phyloP scores from a whole-genome alignment of 1,140 invertebrate species.

The Alviniconcha marisindica region DNA sequence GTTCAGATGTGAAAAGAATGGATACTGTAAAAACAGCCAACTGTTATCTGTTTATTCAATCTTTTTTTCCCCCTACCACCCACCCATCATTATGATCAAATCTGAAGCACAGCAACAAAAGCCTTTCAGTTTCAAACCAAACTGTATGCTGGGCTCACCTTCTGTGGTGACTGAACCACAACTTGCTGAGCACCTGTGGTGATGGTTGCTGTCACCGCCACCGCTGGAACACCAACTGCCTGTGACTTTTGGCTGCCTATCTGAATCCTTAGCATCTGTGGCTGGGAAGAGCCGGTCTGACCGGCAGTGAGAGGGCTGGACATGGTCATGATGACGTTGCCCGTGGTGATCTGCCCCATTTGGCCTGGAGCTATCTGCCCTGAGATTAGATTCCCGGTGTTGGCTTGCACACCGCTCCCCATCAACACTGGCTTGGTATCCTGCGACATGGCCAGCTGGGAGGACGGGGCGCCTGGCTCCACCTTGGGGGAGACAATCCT shows the following conservation, averaged over 20 bases:
- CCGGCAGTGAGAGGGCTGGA: not conserved
- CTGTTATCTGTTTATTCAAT: too few relatives aligned
- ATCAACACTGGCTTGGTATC: slow-evolving; percentile 18
- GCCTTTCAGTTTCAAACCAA: too few relatives aligned
- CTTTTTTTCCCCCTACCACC: too few relatives aligned
- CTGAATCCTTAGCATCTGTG: slow-evolving; percentile 6
- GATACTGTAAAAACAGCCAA: too few relatives aligned
- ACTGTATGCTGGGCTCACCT: too few relatives aligned
- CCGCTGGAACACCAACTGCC: not conserved
- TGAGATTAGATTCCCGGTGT: too few relatives aligned
- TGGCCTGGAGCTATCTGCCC: not conserved
- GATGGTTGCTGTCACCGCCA: not conserved
- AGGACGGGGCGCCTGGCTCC: not conserved
- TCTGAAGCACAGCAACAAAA: too few relatives aligned
- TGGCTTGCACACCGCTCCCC: not conserved
- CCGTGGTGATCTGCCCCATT: not conserved
- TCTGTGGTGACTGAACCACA: not conserved
- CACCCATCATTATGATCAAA: too few relatives aligned
- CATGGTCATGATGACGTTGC: slow-evolving; percentile 21
- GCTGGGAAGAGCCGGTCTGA: not conserved
- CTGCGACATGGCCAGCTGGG: not conserved
- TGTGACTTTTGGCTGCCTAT: not conserved
- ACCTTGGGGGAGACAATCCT: slow-evolving; percentile 13
- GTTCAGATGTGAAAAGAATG: too few relatives aligned
- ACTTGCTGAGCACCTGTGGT: slow-evolving; percentile 7